Evolutionary conservation across 2,113 vertebrate genomes (phyloP).

Genomic region (Brachypodius melanocephalos): DNA sequence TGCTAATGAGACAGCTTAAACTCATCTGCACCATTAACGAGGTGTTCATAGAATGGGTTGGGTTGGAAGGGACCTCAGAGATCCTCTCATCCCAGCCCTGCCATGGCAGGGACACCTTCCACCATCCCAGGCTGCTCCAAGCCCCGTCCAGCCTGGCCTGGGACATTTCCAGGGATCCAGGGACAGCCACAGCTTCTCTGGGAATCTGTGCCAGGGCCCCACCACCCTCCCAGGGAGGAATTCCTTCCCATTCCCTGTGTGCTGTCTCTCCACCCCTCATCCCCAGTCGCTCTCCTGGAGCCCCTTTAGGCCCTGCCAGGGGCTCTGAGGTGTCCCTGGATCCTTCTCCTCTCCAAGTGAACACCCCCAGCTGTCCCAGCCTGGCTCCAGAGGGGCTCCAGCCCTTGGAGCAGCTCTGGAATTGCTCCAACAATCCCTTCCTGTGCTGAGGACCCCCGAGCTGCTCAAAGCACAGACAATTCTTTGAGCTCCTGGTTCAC

Average conservation of each 20-base stretch:
- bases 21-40: fast-evolving
- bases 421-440: background rate
- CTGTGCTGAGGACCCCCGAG: background rate
- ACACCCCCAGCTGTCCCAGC: background rate
- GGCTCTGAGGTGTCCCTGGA: background rate
- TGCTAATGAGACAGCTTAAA: background rate
- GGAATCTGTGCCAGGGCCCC: background rate
- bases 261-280: background rate
- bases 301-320: background rate
- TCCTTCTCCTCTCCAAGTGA: fast-evolving
- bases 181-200: background rate
- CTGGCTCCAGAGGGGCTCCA: background rate
- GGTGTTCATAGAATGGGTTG: fast-evolving
- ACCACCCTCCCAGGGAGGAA: fast-evolving
- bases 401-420: background rate
- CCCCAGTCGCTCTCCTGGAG: background rate
- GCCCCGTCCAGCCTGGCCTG: fast-evolving
- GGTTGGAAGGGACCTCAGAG: background rate
- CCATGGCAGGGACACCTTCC: background rate
- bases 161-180: background rate
- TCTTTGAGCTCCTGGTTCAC: background rate
- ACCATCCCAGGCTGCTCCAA: fast-evolving
- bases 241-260: background rate
- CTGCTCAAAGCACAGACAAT: background rate
- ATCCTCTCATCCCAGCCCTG: background rate